Evolutionary conservation across 2,113 vertebrate species (phyloP).

Genomic region (Rhombomys opimus): DNA sequence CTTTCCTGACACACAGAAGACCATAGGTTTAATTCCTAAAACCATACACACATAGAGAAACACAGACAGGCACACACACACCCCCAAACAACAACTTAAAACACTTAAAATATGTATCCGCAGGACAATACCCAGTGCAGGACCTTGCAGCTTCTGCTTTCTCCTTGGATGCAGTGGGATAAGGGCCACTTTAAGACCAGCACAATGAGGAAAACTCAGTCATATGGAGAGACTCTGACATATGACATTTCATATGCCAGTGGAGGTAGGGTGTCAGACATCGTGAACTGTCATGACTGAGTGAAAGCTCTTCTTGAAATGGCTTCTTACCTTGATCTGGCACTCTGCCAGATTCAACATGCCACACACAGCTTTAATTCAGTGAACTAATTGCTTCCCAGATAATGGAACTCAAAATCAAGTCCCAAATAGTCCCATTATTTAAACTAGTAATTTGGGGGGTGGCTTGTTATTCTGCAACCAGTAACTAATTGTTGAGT

Average conservation of each 20-base stretch:
- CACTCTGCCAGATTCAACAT: background rate
- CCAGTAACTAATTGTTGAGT: background rate
- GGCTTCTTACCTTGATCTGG: background rate
- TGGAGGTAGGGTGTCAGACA: background rate
- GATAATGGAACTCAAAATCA: background rate
- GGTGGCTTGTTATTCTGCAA: background rate
- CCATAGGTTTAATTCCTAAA: background rate
- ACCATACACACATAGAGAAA: background rate
- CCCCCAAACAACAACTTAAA: background rate
- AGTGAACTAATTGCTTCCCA: background rate
- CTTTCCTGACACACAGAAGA: background rate
- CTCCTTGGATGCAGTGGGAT: background rate
- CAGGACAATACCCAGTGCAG: background rate
- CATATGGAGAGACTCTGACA: background rate
- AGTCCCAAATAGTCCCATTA: background rate
- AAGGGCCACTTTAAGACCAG: background rate
- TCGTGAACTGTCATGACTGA: background rate
- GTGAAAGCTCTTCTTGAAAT: background rate
- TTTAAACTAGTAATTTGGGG: background rate
- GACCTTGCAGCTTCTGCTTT: background rate
- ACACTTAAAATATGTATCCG: background rate
- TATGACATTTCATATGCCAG: background rate
- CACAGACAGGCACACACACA: background rate
- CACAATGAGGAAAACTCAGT: background rate
- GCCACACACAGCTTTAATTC: background rate